phyloP scores from a whole-genome alignment of 2,113 vertebrate species.

The Phoenicopterus ruber region DNA sequence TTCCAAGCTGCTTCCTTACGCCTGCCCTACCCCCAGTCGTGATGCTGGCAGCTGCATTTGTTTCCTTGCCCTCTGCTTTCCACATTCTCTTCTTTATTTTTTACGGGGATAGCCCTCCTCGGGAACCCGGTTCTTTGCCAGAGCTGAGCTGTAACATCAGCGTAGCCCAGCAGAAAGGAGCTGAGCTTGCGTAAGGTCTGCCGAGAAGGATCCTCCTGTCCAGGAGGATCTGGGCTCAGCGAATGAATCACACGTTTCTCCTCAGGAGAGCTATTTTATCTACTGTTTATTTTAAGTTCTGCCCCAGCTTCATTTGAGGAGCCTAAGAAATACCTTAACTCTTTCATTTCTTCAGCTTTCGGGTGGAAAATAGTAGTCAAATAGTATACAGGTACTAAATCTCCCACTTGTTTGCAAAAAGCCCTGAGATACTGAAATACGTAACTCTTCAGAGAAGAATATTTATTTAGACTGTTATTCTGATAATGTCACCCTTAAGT shows the following conservation, averaged over 20 bases:
- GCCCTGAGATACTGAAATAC: neutral
- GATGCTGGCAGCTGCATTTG: neutral
- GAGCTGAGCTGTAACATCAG: neutral
- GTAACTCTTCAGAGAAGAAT: neutral
- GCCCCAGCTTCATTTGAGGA: neutral
- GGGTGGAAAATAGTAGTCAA: neutral
- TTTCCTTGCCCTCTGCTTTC: neutral
- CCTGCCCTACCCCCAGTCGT: neutral
- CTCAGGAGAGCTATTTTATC: neutral
- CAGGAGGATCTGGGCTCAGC: neutral
- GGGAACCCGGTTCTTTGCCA: neutral
- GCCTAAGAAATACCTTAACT: neutral
- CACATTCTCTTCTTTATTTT: neutral
- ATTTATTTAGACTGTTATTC: neutral
- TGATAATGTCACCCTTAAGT: neutral
- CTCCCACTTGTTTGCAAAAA: neutral
- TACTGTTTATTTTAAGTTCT: neutral
- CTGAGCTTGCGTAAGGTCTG: neutral
- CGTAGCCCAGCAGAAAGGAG: neutral
- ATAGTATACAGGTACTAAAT: neutral
- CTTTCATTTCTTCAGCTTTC: neutral
- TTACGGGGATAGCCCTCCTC: neutral
- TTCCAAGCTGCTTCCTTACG: rapidly evolving
- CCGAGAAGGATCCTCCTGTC: neutral
- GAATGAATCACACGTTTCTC: neutral